These are phyloP conservation scores for Heliothis peltigera DNA, from an alignment of 2,888 invertebrate species.

Conservation along the genomic window DNA sequence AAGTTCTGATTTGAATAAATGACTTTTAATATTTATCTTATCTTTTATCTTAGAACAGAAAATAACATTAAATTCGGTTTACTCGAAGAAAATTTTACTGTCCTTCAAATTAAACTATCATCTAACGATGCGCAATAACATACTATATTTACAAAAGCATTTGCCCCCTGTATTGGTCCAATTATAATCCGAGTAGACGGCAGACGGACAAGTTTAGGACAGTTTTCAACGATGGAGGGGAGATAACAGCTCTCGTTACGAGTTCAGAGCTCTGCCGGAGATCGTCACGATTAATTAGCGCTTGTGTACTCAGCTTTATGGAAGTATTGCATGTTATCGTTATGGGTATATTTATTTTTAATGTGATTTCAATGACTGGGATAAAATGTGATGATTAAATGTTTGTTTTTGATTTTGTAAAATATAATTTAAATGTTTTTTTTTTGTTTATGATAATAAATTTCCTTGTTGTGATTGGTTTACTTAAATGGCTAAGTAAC, in stretches of 20 bases:
- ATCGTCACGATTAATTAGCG: slow-evolving; percentile 50
- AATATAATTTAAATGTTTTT: too few relatives aligned
- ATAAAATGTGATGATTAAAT: too few relatives aligned
- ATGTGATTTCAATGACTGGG: too few relatives aligned
- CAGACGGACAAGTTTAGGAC: slow-evolving; percentile 33
- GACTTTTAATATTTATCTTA: too few relatives aligned
- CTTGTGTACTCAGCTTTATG: slow-evolving; percentile 17
- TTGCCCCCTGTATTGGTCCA: slow-evolving; percentile 39
- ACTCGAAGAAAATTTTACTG: too few relatives aligned
- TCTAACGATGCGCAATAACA: neutral
- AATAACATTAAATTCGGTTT: too few relatives aligned
- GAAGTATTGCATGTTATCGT: slow-evolving; percentile 36
- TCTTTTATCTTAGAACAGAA: too few relatives aligned
- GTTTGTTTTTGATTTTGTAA: too few relatives aligned
- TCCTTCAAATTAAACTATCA: neutral
- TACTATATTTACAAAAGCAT: neutral
- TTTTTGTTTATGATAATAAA: too few relatives aligned
- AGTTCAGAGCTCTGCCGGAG: slow-evolving; percentile 25
- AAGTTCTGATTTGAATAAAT: too few relatives aligned
- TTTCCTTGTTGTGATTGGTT: too few relatives aligned
- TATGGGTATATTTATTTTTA: slow-evolving; percentile 19
- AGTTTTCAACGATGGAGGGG: slow-evolving; percentile 44
- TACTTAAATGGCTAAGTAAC: too few relatives aligned
- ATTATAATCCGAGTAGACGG: slow-evolving; percentile 32
- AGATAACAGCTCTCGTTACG: slow-evolving; percentile 41